phyloP scores from a whole-genome alignment of 2,888 invertebrate species.

The Nephrotoma appendiculata region DNA sequence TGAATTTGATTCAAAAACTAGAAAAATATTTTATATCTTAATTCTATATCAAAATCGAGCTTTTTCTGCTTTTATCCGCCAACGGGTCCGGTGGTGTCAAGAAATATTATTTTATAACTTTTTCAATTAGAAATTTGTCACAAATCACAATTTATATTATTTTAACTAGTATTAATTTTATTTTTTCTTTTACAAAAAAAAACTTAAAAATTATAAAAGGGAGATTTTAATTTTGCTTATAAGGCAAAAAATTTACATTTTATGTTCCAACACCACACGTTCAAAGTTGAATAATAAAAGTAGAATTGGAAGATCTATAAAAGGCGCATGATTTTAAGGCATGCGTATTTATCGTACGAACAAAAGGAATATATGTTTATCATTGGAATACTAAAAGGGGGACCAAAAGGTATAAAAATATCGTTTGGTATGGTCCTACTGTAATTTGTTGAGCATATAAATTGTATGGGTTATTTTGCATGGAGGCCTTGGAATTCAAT shows the following conservation, averaged over 20 bases:
- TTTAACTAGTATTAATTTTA: background rate
- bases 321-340: background rate
- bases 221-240: background rate
- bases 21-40: too few relatives aligned
- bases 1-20: background rate
- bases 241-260: background rate
- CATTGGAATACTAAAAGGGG: background rate
- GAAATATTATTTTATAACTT: background rate
- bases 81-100: background rate
- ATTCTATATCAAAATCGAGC: background rate
- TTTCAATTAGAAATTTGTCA: background rate
- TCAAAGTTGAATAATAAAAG: background rate
- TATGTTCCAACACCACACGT: background rate
- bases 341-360: background rate
- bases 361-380: background rate
- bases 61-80: background rate
- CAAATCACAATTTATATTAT: background rate
- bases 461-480: background rate
- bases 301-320: background rate
- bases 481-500: background rate
- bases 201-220: background rate
- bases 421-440: background rate
- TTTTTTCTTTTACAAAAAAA: background rate
- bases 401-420: background rate
- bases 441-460: background rate